Evolutionary conservation across 2,113 vertebrate species (phyloP), one percentile per base, ranked within the genome.

Genomic region (Neolamprologus kungweensis): DNA sequence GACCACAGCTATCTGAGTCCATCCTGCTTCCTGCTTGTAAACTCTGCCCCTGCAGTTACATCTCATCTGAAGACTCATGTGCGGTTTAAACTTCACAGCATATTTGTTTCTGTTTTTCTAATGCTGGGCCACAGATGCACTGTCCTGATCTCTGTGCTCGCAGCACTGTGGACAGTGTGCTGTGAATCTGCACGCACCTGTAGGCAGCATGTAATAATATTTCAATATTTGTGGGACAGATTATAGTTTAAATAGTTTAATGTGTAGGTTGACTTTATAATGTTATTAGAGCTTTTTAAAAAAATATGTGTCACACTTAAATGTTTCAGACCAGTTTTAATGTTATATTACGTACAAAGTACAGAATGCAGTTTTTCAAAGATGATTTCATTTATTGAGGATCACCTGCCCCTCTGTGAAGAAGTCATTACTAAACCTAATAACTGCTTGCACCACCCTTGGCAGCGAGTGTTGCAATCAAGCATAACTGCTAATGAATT

Each of bases 101-200:
- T 53, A 17, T 81, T 88, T 88, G 33, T 50, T 31, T 58, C 84
- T 37, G 81, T 85, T 75, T 80, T 35, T 63, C 17, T 63, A 63
- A 63, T 63, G 31, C 31, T 35, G 58, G 68, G n/a, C 83, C 7
- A 75, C 9, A 7, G 45, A 83, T 60, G 58, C 73, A 8, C 33
- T 79, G 81, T 78, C 82, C 87, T 81, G 84, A 88, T 23, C 37
- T 90, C 89, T 94, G 92, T 83, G 88, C 83, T 79, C 35, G 84
- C 40, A 19, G 28, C 82, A 89, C 87, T 58, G 40, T 83, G 86
- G 92, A 93, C 78, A 78, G 88, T 90, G 92, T 90, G 87, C 92
- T 90, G 87, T 90, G 93, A 54, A 93, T 93, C 91, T 63, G 58
- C 58, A 63, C 4, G 9, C 28, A 4, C 16, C 58, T 63, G 58